Base-by-base conservation (phyloP, 2,113 vertebrate genomes). In the Polypterus senegalus region DNA sequence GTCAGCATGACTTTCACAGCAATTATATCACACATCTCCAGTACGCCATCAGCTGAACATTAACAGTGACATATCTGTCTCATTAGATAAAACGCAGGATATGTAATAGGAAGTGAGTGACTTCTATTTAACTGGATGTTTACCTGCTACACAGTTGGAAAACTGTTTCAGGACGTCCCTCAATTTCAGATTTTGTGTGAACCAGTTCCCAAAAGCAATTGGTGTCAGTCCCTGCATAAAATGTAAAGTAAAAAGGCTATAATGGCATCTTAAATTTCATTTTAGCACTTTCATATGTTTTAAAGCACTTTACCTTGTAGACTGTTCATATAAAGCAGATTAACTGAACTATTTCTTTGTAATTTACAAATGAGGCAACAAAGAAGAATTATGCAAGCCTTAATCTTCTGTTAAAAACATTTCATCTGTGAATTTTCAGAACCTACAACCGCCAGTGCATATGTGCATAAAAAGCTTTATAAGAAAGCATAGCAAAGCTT, bases 101-200 rank as follows among this genome's bases (percentile, higher is more conserved):
- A 27, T 27, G 27, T 27, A 27, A 27, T 27, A 27, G 27, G 27
- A 2, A 27, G 27, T 27, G 27, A 27, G 11, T 5, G 4, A 46
- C 44, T 3, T 9, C 10, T 8, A 48, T 56, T 48, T 7, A n/a
- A 47, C 48, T 47, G 48, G 9, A 2, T 4, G 59, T 7, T 43
- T 80, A 98, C 96, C 94, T 97, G 91, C 93, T 97, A 54, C 92
- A 94, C 71, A 98, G 66, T 71, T 97, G 93, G 75, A 98, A 98
- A 63, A 86, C 67, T 0, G 86, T 98, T 81, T 98, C 93, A 0
- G 96, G 96, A 61, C 96, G 84, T 44, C 96, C 96, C 74, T 94
- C 90, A 59, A 91, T 69, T 70, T 98, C 94, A 57, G 94, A 98
- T 74, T 88, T 91, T 1, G 88, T 96, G 71, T 98, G 96, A 76